These are phyloP conservation scores for Entomobrya proxima DNA, from an alignment of 2,888 invertebrate genomes.

Conservation along the genomic window DNA sequence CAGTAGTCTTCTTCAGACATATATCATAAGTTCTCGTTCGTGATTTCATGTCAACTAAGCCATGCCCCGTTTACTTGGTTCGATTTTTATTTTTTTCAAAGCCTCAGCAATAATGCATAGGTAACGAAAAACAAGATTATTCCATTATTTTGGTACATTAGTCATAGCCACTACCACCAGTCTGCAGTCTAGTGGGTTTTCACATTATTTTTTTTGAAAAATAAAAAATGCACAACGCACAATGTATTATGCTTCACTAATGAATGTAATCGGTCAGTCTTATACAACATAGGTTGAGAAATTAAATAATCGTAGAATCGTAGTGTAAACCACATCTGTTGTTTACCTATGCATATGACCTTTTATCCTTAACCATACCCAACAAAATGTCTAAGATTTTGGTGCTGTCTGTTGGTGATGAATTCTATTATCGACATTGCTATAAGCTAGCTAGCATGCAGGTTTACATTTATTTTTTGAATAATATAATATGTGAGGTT, in stretches of 20 bases:
- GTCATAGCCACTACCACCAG: conserved; percentile 7
- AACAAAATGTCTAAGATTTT: conserved; percentile 29
- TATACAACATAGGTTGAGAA: background rate
- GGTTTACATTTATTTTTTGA: background rate
- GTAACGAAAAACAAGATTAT: background rate
- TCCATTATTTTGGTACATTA: background rate
- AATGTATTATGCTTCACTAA: background rate
- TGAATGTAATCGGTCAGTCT: background rate
- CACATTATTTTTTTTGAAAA: background rate
- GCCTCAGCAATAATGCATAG: no score
- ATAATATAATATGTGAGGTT: background rate
- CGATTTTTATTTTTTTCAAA: no score
- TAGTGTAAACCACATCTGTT: background rate
- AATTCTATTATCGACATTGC: background rate
- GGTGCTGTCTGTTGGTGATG: conserved; percentile 5
- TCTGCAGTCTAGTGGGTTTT: conserved; percentile 18
- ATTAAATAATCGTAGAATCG: background rate
- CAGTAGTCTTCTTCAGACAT: background rate
- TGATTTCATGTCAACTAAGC: no score
- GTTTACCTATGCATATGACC: background rate
- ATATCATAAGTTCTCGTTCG: background rate
- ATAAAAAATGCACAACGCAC: background rate
- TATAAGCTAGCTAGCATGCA: background rate
- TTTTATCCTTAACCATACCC: conserved; percentile 56
- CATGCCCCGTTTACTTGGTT: no score